Conservation (phyloP, 2,113 vertebrate genomes). For the Herpetotheres cachinnans region DNA sequence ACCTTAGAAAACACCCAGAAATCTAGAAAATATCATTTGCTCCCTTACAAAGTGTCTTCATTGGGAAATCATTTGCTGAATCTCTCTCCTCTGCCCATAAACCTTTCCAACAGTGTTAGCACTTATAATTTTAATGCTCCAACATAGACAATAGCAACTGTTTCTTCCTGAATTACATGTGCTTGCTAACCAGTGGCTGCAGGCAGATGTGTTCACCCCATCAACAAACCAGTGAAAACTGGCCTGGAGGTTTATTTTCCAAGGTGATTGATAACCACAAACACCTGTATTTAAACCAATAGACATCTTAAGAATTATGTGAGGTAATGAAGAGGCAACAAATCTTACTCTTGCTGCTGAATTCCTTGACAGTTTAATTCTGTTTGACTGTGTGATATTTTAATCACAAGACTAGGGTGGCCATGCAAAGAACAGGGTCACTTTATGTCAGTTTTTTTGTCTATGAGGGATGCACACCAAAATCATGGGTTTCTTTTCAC, state of each 20-base stretch:
- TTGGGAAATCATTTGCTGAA: neutral
- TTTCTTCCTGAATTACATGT: conserved; percentile 67
- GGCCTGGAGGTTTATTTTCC: neutral
- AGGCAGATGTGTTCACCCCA: conserved; percentile 64
- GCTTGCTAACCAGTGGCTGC: conserved; percentile 56
- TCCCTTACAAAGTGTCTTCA: conserved; percentile 13
- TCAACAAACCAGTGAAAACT: conserved; percentile 56
- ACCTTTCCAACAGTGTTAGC: conserved; percentile 52
- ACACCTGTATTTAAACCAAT: conserved; percentile 77
- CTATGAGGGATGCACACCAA: neutral
- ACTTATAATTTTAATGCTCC: conserved; percentile 73
- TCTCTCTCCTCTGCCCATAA: conserved; percentile 55
- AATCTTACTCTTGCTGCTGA: conserved; percentile 63
- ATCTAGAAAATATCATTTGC: neutral
- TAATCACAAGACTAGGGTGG: conserved; percentile 3
- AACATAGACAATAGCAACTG: conserved; percentile 69
- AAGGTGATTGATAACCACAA: conserved; percentile 70
- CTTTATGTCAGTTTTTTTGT: neutral
- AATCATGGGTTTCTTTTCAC: neutral
- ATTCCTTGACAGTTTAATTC: conserved; percentile 64
- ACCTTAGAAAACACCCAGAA: neutral
- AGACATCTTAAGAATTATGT: conserved; percentile 67
- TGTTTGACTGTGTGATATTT: conserved; percentile 58
- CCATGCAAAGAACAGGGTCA: neutral
- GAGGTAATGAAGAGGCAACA: conserved; percentile 51